A percentile compares a stretch with the other conserved stretches of the same genome.
phyloP scores from a whole-genome alignment of 2,113 vertebrate genomes.

The Actinemys pallida region DNA sequence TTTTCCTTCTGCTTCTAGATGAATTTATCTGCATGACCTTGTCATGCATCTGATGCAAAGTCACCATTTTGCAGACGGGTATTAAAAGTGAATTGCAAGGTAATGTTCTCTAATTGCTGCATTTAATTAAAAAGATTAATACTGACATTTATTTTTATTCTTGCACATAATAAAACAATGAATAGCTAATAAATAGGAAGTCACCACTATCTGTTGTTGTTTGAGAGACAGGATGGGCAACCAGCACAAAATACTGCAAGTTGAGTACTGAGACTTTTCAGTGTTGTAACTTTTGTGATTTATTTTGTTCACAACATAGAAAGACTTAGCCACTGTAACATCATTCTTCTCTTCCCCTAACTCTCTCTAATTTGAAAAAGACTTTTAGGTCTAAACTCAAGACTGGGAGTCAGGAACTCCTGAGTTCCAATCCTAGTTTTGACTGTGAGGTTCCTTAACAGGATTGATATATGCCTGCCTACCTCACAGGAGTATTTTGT shows the following conservation, averaged over 20 bases:
- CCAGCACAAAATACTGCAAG: neutral
- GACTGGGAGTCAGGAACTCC: neutral
- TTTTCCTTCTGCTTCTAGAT: accelerated
- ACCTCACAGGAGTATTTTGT: neutral
- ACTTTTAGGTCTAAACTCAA: no score
- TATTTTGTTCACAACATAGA: neutral
- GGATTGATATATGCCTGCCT: accelerated
- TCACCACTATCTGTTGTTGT: conserved; percentile 15
- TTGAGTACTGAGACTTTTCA: neutral
- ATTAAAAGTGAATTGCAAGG: neutral
- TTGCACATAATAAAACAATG: neutral
- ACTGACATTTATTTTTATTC: conserved; percentile 10
- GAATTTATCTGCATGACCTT: neutral
- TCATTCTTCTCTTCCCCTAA: neutral
- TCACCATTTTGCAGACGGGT: neutral
- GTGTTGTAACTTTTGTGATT: neutral
- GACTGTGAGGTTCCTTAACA: accelerated
- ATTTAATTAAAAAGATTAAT: neutral
- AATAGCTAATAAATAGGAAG: neutral
- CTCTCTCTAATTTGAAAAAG: neutral
- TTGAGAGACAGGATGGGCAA: conserved; percentile 22
- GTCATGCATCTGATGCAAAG: accelerated
- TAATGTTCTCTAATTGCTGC: neutral
- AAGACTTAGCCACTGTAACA: accelerated
- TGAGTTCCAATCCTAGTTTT: neutral